phyloP scores from a whole-genome alignment of 1,140 invertebrate species.

The Sycophaga agraensis region DNA sequence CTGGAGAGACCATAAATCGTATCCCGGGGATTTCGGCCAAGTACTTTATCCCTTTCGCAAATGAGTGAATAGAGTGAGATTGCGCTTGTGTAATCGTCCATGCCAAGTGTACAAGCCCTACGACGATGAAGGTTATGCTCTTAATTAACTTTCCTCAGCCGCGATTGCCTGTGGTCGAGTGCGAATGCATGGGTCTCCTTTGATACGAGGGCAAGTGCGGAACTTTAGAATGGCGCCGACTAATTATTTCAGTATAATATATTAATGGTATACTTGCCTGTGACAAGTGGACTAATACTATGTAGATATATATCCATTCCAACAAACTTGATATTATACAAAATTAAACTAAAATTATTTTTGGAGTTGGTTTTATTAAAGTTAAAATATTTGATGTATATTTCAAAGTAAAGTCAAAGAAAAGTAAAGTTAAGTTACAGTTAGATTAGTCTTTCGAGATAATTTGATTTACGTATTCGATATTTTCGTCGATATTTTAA shows the following conservation, averaged over 20 bases:
- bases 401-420: too few species aligned
- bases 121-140: conserved; percentile 10
- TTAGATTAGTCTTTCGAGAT: too few species aligned
- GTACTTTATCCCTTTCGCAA: background rate
- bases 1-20: too few species aligned
- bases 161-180: background rate
- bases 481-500: too few species aligned
- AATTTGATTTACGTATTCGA: too few species aligned
- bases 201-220: background rate
- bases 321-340: too few species aligned
- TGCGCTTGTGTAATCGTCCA: conserved; percentile 2
- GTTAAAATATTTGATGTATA: too few species aligned
- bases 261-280: conserved; percentile 10
- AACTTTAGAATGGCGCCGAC: background rate
- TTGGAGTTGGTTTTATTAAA: too few species aligned
- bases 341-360: too few species aligned
- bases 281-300: conserved; percentile 9
- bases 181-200: background rate
- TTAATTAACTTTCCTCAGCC: conserved; percentile 5
- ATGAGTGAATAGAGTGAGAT: background rate
- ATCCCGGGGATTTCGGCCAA: background rate
- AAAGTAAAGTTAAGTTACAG: too few species aligned
- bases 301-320: too few species aligned
- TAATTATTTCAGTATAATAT: conserved; percentile 24
- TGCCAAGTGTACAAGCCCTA: background rate